Base-by-base conservation (phyloP, 2,888 invertebrate species). In the Hypomecis punctinalis region DNA sequence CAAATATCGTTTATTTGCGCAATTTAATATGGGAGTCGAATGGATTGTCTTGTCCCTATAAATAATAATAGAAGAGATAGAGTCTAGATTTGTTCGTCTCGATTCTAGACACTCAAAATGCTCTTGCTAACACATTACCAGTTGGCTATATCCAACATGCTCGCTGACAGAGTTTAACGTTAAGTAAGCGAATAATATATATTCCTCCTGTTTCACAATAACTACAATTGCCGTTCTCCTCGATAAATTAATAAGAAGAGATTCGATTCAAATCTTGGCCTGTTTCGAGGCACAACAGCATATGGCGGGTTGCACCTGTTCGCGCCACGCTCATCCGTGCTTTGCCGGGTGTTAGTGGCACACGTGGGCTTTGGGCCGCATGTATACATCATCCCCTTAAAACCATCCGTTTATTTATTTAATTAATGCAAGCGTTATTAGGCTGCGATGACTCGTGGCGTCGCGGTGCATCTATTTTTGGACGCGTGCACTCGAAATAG, bases 361-460 rank as follows among this genome's bases (percentile, higher is more conserved):
- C 86, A 86, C 86, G 86, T 85, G 86, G 78, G 77, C 74, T 68
- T 69, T 75, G 75, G 76, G 61, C 77, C 76, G 76, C 81, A 82
- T n/a, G n/a, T n/a, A n/a, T 81, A 79, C 76, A 79, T 82, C 76
- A 79, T 77, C 70, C 67, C 72, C 68, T 77, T 78, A 72, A 23
- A 67, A 70, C 37, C 54, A 66, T 58, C 59, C 67, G 67, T 66
- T 67, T 73, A 75, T 76, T 74, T 73, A 76, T 76, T 81, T 78
- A 77, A 73, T 75, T 73, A 73, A 75, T 75, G 55, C 13, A 55
- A 5, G 54, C 48, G 51, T 60, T 23, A 40, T 51, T 52, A 42
- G 35, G 40, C 36, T 39, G 37, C 46, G 23, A 51, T 51, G 39
- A 56, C 56, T 42, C 61, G 61, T 61, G 54, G 49, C 43, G 33